Evolutionary conservation across 1,140 invertebrate species (phyloP).

Genomic region (Bombyx mandarina): DNA sequence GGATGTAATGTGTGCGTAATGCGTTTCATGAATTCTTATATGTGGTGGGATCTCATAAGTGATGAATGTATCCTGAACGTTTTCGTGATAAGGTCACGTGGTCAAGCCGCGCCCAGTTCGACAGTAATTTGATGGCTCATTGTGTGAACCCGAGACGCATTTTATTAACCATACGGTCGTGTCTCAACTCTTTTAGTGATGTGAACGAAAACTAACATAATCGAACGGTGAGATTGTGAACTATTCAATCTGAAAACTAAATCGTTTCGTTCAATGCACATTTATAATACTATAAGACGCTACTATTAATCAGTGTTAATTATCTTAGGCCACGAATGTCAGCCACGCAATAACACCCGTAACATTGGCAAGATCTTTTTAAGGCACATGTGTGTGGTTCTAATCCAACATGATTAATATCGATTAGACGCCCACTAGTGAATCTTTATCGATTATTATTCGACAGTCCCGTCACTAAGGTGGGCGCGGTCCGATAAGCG

Average conservation of each 20-base stretch:
- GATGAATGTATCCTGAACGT: background rate
- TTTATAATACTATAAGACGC: no score
- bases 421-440: slow-evolving; percentile 4
- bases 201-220: slow-evolving; percentile 6
- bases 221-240: no score
- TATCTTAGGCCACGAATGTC: no score
- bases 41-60: background rate
- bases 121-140: slow-evolving; percentile 64
- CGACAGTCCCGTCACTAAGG: slow-evolving; percentile 33
- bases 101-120: slow-evolving; percentile 39
- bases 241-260: no score
- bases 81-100: slow-evolving; percentile 22
- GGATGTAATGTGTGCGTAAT: background rate
- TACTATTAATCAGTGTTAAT: no score
- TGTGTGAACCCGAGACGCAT: slow-evolving; percentile 55
- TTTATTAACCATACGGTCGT: slow-evolving; percentile 53
- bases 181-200: slow-evolving; percentile 39
- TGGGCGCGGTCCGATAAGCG: slow-evolving; percentile 60
- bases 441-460: slow-evolving; percentile 2
- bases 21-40: background rate
- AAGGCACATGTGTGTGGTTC: no score
- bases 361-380: no score
- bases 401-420: background rate
- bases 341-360: no score
- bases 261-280: no score